Conservation (phyloP, 2,888 invertebrate species). For the Capitulum mitella region DNA sequence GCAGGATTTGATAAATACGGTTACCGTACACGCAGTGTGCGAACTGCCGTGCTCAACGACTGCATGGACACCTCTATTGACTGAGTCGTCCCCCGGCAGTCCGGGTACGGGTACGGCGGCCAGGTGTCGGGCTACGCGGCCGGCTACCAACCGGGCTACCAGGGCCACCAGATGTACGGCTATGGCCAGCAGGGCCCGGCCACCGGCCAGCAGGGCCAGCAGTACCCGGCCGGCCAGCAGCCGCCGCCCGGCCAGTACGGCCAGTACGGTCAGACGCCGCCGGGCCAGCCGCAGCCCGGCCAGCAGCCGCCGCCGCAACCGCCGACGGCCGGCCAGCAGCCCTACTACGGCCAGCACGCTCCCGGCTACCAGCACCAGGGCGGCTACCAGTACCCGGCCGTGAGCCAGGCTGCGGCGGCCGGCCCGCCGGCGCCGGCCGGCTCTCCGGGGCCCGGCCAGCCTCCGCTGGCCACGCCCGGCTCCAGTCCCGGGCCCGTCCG, state of each 20-base stretch:
- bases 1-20: too few species aligned
- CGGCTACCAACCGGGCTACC: neutral
- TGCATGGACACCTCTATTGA: too few species aligned
- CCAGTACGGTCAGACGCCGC: conserved; percentile 15
- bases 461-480: neutral
- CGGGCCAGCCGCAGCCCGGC: conserved; percentile 11
- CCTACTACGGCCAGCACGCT: conserved; percentile 2
- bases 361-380: conserved; percentile 21
- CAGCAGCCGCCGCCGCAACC: neutral
- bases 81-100: too few species aligned
- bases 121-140: conserved; percentile 2
- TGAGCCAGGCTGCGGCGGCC: neutral
- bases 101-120: conserved; percentile 13
- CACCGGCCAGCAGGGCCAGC: neutral
- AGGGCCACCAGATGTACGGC: conserved; percentile 22
- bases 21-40: too few species aligned
- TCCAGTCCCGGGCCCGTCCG: neutral
- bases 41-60: too few species aligned
- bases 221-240: neutral
- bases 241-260: neutral
- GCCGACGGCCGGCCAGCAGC: neutral
- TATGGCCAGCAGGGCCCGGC: neutral
- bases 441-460: neutral
- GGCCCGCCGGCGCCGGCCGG: neutral
- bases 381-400: neutral